A percentile compares a stretch with the other conserved stretches of the same genome.
Conservation (phyloP, 2,888 invertebrate species). For the Pterostichus madidus region DNA sequence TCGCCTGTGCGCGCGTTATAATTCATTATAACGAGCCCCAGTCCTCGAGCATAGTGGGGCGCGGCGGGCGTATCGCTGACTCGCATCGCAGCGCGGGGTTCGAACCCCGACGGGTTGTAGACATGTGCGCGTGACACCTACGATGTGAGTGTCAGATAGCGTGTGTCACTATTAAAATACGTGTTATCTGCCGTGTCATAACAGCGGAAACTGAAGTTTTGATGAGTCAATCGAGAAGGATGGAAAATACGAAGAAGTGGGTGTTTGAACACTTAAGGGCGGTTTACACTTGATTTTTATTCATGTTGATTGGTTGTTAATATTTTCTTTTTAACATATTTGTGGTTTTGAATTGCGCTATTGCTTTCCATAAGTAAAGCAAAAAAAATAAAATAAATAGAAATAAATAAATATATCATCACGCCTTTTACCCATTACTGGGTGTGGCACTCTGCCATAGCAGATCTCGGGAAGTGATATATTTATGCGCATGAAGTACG, state of each 20-base stretch:
- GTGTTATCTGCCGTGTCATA: slow-evolving; percentile 72
- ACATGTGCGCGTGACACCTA: slow-evolving; percentile 59
- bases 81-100: slow-evolving; percentile 32
- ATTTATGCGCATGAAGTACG: no score
- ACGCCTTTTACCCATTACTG: no score
- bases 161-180: slow-evolving; percentile 72
- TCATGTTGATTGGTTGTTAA: no score
- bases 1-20: slow-evolving; percentile 14
- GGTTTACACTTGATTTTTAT: not conserved
- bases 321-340: no score
- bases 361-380: no score
- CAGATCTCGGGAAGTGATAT: no score
- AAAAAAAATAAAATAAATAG: no score
- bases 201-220: slow-evolving; percentile 72
- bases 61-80: not conserved
- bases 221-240: slow-evolving; percentile 68
- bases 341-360: no score
- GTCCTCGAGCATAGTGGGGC: not conserved
- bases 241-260: slow-evolving; percentile 9
- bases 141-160: slow-evolving; percentile 70
- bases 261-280: not conserved
- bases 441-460: no score
- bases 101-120: slow-evolving; percentile 8
- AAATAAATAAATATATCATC: no score
- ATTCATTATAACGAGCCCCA: slow-evolving; percentile 52